These are phyloP conservation scores for Nannospalax galili DNA, from an alignment of 2,113 vertebrate species.

Conservation along the genomic window DNA sequence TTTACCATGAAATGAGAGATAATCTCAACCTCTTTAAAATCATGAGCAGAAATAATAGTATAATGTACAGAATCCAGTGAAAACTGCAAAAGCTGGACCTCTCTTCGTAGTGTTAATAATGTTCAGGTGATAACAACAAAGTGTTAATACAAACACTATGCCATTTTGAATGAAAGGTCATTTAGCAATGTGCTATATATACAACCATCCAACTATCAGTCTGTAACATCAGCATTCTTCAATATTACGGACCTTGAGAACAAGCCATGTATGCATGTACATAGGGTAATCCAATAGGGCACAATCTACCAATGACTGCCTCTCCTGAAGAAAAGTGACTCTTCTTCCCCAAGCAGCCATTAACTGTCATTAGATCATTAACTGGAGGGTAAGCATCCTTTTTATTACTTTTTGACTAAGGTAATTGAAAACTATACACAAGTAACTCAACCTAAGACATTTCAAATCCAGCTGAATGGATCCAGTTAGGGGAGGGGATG, in stretches of 20 bases:
- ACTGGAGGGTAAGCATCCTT: not conserved
- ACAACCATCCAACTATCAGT: not conserved
- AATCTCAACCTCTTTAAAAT: not conserved
- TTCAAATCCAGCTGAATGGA: too few species aligned
- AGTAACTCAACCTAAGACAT: too few species aligned
- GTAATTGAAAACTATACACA: not conserved
- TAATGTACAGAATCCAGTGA: not conserved
- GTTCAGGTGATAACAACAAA: not conserved
- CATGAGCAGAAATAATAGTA: not conserved
- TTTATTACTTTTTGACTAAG: too few species aligned
- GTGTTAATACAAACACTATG: not conserved
- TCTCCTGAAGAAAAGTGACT: not conserved
- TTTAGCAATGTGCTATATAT: too few species aligned
- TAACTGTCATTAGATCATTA: not conserved
- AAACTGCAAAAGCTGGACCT: not conserved
- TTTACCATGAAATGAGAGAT: not conserved
- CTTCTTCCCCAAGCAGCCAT: not conserved
- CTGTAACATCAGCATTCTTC: not conserved
- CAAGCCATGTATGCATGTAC: not conserved
- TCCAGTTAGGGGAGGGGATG: too few species aligned
- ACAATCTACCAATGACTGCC: not conserved
- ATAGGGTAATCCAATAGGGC: accelerated
- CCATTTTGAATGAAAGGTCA: not conserved
- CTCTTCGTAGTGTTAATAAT: not conserved
- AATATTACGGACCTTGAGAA: not conserved